phyloP scores from a whole-genome alignment of 2,797 vertebrate genomes.

The Notamacropus eugenii region DNA sequence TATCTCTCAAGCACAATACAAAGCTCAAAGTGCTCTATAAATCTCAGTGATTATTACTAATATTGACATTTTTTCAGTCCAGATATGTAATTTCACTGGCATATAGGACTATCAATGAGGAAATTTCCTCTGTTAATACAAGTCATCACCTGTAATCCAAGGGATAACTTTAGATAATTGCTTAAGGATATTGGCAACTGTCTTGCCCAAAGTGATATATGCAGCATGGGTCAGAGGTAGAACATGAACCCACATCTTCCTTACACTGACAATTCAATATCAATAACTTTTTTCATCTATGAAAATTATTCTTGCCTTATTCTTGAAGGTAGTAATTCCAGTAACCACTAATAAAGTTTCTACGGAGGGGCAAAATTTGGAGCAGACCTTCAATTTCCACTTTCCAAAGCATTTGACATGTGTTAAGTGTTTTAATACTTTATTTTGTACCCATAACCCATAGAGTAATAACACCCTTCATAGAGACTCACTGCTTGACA shows the following conservation, averaged over 20 bases:
- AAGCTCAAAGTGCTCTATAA: background rate
- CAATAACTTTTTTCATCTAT: background rate
- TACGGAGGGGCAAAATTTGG: background rate
- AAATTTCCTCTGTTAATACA: background rate
- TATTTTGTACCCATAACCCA: background rate
- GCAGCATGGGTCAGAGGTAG: background rate
- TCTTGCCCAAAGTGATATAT: background rate
- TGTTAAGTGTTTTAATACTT: constrained; percentile 19
- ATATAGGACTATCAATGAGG: background rate
- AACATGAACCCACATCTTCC: background rate
- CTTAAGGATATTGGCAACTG: too few relatives aligned
- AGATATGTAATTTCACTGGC: background rate
- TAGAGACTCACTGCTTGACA: background rate
- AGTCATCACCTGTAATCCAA: background rate
- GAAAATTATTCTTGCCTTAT: background rate
- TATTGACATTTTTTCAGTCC: background rate
- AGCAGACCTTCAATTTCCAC: background rate
- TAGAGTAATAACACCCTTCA: background rate
- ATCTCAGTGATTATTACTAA: background rate
- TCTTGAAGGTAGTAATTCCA: constrained; percentile 32
- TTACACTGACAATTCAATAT: background rate
- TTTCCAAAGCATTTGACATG: background rate
- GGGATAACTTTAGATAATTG: background rate
- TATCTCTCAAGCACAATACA: background rate
- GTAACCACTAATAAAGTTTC: background rate